Evolutionary conservation across 2,113 vertebrate genomes (phyloP).

Genomic region (Deroptyus accipitrinus): DNA sequence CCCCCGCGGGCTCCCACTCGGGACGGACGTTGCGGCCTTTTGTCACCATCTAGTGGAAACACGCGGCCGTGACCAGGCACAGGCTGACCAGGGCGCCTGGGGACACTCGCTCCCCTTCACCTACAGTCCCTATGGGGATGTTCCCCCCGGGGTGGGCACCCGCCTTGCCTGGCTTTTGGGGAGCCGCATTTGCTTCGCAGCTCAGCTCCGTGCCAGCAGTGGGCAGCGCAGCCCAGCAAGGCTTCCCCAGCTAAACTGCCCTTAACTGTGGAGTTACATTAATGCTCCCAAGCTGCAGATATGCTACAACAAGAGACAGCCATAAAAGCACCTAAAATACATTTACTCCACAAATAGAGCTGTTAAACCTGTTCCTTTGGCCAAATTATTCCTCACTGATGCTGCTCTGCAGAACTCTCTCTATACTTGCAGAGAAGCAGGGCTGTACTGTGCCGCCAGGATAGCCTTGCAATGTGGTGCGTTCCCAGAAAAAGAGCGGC

Average conservation of each 20-base stretch:
- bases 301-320: background rate
- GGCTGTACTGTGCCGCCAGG: background rate
- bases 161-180: background rate
- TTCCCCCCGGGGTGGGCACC: fast-evolving
- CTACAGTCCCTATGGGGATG: background rate
- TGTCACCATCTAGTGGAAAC: constrained; percentile 59
- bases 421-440: background rate
- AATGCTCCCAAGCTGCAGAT: background rate
- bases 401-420: background rate
- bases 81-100: background rate
- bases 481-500: background rate
- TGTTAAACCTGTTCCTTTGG: background rate
- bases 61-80: background rate
- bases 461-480: background rate
- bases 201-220: background rate
- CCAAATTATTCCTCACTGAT: background rate
- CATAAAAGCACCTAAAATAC: background rate
- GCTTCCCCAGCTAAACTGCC: background rate
- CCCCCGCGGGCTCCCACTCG: background rate
- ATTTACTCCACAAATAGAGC: background rate
- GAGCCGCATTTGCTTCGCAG: background rate
- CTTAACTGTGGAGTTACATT: background rate
- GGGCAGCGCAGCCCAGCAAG: background rate
- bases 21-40: background rate
- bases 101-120: background rate